phyloP scores from a whole-genome alignment of 2,888 invertebrate species.

The Perizoma flavofasciatum region DNA sequence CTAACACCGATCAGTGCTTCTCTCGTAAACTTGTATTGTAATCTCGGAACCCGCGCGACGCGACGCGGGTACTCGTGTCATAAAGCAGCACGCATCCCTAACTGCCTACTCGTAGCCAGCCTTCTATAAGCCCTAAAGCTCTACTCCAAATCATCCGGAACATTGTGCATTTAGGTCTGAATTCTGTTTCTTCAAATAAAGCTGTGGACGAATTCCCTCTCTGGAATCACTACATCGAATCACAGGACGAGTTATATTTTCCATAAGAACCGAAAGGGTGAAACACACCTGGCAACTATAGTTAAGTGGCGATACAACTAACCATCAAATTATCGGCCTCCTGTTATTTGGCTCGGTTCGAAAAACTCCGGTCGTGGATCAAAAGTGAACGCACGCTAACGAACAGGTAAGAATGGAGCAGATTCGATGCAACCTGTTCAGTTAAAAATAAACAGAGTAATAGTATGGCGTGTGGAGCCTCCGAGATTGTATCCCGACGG shows the following conservation, averaged over 20 bases:
- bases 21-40: no score
- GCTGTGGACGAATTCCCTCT: not conserved
- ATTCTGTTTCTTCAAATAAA: no score
- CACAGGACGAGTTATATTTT: not conserved
- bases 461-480: slow-evolving; percentile 29
- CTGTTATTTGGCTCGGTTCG: slow-evolving; percentile 21
- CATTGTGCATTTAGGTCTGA: no score
- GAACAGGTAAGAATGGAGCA: slow-evolving; percentile 43
- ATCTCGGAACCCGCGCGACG: no score
- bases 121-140: no score
- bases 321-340: slow-evolving; percentile 23
- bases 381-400: slow-evolving; percentile 33
- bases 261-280: not conserved
- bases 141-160: no score
- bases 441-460: slow-evolving; percentile 64
- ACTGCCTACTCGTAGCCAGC: no score
- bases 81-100: no score
- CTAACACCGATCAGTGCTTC: no score
- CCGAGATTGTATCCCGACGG: slow-evolving; percentile 50
- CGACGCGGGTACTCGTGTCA: no score
- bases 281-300: slow-evolving; percentile 33
- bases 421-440: slow-evolving; percentile 62
- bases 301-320: slow-evolving; percentile 33
- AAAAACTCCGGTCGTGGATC: slow-evolving; percentile 25
- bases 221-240: not conserved